Percentiles rank a stretch among this genome's conserved stretches.
phyloP scores from a whole-genome alignment of 2,797 vertebrate genomes.

The Liparis tanakae region DNA sequence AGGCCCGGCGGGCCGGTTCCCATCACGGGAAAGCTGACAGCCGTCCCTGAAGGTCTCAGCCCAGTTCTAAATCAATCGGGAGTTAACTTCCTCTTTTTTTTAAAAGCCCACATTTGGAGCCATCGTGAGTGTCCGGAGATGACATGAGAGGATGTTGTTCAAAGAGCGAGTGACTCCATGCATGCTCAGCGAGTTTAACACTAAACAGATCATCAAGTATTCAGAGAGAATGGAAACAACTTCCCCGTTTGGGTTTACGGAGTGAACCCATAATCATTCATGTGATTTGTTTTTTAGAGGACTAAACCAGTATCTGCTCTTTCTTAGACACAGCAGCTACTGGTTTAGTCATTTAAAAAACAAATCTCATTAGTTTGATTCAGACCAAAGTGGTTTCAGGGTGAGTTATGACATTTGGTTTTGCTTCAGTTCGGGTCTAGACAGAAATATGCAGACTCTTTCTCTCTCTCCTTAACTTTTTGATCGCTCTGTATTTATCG shows the following conservation, averaged over 20 bases:
- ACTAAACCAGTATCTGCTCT: too few relatives aligned
- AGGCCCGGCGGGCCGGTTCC: conserved; percentile 50
- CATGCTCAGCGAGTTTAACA: not conserved
- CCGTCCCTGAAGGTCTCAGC: conserved; percentile 13
- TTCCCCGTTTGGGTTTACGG: too few relatives aligned
- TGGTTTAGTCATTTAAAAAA: too few relatives aligned
- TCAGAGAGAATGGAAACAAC: not conserved
- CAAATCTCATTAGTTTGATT: too few relatives aligned
- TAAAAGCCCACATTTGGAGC: not conserved
- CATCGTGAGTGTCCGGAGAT: conserved; percentile 1
- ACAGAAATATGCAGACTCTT: too few relatives aligned
- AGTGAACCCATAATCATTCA: not conserved
- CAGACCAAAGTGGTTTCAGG: not conserved
- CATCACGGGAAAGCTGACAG: conserved; percentile 22
- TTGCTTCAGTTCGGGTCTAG: too few relatives aligned
- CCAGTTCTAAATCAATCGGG: conserved; percentile 31
- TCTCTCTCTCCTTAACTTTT: too few relatives aligned
- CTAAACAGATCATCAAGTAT: not conserved
- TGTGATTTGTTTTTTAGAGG: too few relatives aligned
- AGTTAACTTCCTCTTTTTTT: too few relatives aligned
- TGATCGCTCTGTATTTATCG: too few relatives aligned
- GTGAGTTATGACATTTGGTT: too few relatives aligned
- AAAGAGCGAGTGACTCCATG: conserved; percentile 5
- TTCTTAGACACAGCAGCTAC: too few relatives aligned
- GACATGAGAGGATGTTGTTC: not conserved